phyloP scores from a whole-genome alignment of 1,140 invertebrate species.

The Mactra quadrangularis region DNA sequence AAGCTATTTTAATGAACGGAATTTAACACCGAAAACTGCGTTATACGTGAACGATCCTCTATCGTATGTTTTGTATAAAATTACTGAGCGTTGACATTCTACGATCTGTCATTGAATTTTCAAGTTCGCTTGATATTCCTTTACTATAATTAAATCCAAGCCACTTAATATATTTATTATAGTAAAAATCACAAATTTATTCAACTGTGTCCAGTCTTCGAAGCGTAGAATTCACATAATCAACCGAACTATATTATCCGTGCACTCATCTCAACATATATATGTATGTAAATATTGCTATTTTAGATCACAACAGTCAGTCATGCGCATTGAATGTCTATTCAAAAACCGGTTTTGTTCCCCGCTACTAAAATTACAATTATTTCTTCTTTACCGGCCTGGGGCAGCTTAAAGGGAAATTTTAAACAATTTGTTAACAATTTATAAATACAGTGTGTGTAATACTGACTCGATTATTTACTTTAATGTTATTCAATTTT shows the following conservation, averaged over 20 bases:
- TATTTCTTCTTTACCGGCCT: neutral
- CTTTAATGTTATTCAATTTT: no score
- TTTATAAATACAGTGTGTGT: no score
- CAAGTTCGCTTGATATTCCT: neutral
- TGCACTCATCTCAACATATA: neutral
- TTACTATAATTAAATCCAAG: neutral
- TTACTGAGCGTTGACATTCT: neutral
- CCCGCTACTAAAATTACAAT: slow-evolving; percentile 57
- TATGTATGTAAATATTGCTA: slow-evolving; percentile 30
- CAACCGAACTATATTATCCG: neutral
- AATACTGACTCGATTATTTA: no score
- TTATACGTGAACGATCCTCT: no score
- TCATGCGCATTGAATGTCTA: slow-evolving; percentile 29
- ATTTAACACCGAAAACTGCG: slow-evolving; percentile 13
- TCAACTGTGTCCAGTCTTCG: slow-evolving; percentile 1
- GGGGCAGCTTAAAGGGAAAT: slow-evolving; percentile 15
- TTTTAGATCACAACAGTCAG: slow-evolving; percentile 31
- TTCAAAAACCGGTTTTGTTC: slow-evolving; percentile 58
- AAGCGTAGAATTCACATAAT: slow-evolving; percentile 28
- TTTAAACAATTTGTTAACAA: neutral
- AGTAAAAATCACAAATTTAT: slow-evolving; percentile 31
- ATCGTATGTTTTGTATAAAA: neutral
- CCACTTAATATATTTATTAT: neutral
- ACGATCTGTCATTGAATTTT: slow-evolving; percentile 23
- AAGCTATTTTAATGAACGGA: neutral